Base-by-base conservation (phyloP, 2,113 vertebrate genomes). In the Eublepharis macularius region DNA sequence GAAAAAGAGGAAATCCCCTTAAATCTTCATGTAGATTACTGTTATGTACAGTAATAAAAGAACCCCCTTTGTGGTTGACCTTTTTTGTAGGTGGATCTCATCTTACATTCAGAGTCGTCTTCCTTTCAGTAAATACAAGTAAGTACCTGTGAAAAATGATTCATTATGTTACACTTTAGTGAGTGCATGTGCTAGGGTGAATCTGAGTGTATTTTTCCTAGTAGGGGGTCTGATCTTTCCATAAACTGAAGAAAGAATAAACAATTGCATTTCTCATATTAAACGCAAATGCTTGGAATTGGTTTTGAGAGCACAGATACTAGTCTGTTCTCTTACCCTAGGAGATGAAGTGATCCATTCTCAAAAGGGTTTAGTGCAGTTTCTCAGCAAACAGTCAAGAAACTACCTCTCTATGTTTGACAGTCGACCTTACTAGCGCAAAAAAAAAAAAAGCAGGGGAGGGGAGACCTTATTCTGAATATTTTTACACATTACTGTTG, bases 271-370 rank as follows among this genome's bases (percentile, higher is more conserved):
- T 90, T 91, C 85, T 47, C 54, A 0, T 86, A 47, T 75, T 75
- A 77, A 39, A 19, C 66, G 69, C 19, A 73, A 63, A 66, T 29
- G 4, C 41, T n/a, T 73, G 43, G 19, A 14, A 74, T 66, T 21
- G n/a, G 0, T 5, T 72, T 86, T 88, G 63, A 74, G 29, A 91
- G 72, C 68, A 90, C 43, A 81, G 76, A 80, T 94, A 84, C 79
- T 47, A 86, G 70, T 54, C 45, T 29, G 24, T 66, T 90, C n/a
- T 88, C 41, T 75, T 74, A 65, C 75, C 72, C 9, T 0, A 36
- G 66, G 85, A 89, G 76, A 65, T 91, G 90, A 89, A 92, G 68
- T 12, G 4, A 90, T 85, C 77, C 85, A 78, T 86, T 66, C 41
- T 73, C 66, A 90, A 86, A 39, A 78, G 54, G 34, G 10, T 29